Conservation (phyloP, 2,113 vertebrate species). For the Stegostoma tigrinum region DNA sequence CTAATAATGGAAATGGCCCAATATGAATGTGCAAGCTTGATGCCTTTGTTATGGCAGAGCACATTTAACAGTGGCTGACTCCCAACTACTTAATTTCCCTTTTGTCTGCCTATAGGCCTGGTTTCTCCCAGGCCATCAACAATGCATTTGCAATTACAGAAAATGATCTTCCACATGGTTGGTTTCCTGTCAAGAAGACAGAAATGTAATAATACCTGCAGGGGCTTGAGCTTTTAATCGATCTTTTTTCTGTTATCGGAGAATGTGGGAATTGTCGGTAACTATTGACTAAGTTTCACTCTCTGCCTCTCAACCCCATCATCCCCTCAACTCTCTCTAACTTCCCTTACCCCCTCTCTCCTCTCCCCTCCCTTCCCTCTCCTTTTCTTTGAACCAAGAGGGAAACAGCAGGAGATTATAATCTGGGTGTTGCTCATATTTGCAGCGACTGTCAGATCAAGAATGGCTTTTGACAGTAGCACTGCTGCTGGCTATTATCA, state of each 20-base stretch:
- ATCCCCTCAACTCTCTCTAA: not conserved
- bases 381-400: not conserved
- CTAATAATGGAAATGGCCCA: not conserved
- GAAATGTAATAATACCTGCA: not conserved
- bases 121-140: not conserved
- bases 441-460: not conserved
- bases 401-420: not conserved
- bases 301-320: not conserved
- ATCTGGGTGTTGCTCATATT: not conserved
- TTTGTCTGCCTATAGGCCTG: not conserved
- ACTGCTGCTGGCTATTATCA: not conserved
- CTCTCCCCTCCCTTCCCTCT: not conserved
- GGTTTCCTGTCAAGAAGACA: not conserved
- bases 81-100: constrained; percentile 12
- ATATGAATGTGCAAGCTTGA: not conserved
- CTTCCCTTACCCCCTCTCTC: too few relatives aligned
- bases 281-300: not conserved
- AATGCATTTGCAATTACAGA: not conserved
- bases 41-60: not conserved
- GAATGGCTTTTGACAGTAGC: not conserved
- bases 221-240: not conserved
- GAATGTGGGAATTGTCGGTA: not conserved
- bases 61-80: not conserved
- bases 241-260: not conserved
- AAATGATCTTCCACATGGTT: not conserved